Evolutionary conservation across 2,113 vertebrate species (phyloP).

Genomic region (Leucosticte australis): DNA sequence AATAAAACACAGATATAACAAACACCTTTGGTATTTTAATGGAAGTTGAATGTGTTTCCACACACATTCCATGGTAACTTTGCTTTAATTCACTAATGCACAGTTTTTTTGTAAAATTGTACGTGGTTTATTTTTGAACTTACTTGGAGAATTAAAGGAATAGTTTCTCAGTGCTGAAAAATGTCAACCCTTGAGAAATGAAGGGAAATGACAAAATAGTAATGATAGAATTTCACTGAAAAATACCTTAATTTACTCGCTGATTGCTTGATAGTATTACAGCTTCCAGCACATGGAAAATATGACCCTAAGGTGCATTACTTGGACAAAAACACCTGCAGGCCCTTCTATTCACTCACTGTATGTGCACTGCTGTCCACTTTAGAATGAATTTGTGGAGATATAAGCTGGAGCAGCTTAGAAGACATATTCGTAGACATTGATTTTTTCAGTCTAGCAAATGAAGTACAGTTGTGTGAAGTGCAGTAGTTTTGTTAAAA

Average conservation of each 20-base stretch:
- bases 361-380: background rate
- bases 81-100: constrained; percentile 64
- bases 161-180: constrained; percentile 35
- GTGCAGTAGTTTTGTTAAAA: background rate
- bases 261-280: background rate
- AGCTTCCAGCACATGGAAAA: constrained; percentile 3
- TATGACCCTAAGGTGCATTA: background rate
- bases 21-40: constrained; percentile 39
- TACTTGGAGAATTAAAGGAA: constrained; percentile 40
- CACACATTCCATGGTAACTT: constrained; percentile 42
- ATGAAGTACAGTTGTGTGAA: background rate
- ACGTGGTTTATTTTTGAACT: constrained; percentile 41
- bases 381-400: background rate
- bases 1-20: constrained; percentile 47
- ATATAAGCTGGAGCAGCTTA: background rate
- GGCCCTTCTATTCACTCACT: background rate
- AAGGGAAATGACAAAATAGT: constrained; percentile 38
- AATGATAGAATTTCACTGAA: constrained; percentile 22
- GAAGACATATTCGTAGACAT: background rate
- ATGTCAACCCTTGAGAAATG: constrained; percentile 60
- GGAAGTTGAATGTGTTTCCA: constrained; percentile 54
- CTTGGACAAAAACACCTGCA: background rate
- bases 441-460: background rate
- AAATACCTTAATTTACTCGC: constrained; percentile 15
- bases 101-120: constrained; percentile 54